Evolutionary conservation across 2,113 vertebrate genomes (phyloP), one percentile per base, ranked within the genome.

Genomic region (Eretmochelys imbricata): DNA sequence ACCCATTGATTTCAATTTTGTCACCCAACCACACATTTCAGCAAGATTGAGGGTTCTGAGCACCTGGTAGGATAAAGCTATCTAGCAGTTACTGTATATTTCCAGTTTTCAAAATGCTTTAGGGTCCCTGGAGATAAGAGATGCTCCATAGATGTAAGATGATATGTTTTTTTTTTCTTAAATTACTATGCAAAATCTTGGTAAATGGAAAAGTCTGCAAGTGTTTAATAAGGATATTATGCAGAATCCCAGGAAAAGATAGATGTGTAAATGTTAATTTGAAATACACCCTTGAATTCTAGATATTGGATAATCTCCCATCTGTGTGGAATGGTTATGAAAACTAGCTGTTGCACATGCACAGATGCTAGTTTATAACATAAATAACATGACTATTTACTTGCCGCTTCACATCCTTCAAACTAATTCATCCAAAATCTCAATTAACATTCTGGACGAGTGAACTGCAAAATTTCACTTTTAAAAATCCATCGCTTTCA

Each of bases 21-120:
- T 89, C 82, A 79, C 75, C 86, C 12, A 14, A 1, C 11, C 4
- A 1, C 50, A 84, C 16, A 57, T 80, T 57, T 57, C 50, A 93
- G 95, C 90, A 72, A 75, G 46, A 93, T 96, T 93, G 93, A 59
- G 49, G 65, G n/a, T 94, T 65, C 50, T 65, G 42, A 35, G 9
- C 62, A 79, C 20, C 8, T 29, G 54, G 65, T 27, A 85, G 51
- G 90, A 51, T 91, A 95, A 92, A 81, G 82, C 57, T 1, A 2
- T 87, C 50, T 48, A 92, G 76, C 25, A 86, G 27, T 91, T 96
- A 92, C 9, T 38, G 10, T 89, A 4, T 92, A 92, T 87, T 95
- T 94, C 87, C 94, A 85, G 17, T 95, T 95, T 96, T 85, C 84
- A 92, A 50, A 94, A 87, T 94, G 50, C 55, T 78, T 94, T 96